These are phyloP conservation scores for Myripristis murdjan DNA, from an alignment of 2,797 vertebrate species.

Conservation along the genomic window DNA sequence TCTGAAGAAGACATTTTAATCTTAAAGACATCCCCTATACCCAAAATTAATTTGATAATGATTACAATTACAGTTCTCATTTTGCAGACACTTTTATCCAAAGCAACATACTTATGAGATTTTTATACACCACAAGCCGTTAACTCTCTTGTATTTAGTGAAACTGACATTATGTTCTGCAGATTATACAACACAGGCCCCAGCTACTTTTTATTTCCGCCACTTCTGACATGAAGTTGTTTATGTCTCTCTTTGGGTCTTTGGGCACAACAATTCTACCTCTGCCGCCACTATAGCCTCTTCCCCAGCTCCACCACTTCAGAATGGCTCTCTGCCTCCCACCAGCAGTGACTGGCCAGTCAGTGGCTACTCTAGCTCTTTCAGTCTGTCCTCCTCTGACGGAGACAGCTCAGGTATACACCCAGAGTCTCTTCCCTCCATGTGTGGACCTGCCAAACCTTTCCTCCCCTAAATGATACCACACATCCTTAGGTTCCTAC, in stretches of 20 bases:
- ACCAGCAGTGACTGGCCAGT: constrained; percentile 87
- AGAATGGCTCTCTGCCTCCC: constrained; percentile 88
- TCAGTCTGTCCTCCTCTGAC: constrained; percentile 86
- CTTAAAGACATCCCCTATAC: not conserved
- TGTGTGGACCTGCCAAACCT: constrained; percentile 53
- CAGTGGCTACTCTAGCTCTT: constrained; percentile 88
- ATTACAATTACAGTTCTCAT: no score
- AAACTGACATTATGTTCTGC: no score
- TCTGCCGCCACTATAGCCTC: constrained; percentile 44
- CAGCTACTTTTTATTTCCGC: no score
- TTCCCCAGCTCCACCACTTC: constrained; percentile 86
- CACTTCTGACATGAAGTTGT: constrained; percentile 23
- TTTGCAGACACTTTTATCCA: no score
- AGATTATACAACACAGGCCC: no score
- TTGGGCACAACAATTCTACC: constrained; percentile 22
- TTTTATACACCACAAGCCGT: no score
- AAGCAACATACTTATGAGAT: no score
- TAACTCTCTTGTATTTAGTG: no score
- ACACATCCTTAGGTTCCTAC: constrained; percentile 2
- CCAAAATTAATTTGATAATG: no score
- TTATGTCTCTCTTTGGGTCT: constrained; percentile 36
- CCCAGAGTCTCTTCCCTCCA: constrained; percentile 13
- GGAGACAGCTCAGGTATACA: constrained; percentile 86
- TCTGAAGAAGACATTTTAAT: not conserved
- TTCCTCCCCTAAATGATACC: constrained; percentile 1